A percentile compares a stretch with the other conserved stretches of the same genome.
These are phyloP conservation scores for Dermochelys coriacea DNA, from an alignment of 2,797 vertebrate genomes.

Conservation along the genomic window DNA sequence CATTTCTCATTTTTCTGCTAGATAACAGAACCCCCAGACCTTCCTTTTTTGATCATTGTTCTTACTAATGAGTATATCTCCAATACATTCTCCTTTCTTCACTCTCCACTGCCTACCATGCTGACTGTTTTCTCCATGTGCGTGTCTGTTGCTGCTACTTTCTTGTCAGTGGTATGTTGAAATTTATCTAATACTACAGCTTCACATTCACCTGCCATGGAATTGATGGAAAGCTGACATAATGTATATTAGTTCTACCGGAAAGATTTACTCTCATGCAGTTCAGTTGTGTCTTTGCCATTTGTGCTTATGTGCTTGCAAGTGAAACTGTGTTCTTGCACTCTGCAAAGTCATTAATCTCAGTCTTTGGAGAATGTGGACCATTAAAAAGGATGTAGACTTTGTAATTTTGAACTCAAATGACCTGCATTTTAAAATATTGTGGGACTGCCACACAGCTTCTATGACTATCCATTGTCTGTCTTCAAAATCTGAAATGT, in stretches of 20 bases:
- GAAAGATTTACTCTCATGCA: not conserved
- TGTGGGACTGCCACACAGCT: not conserved
- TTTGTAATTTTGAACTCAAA: not conserved
- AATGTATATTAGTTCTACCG: not conserved
- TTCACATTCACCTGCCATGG: not conserved
- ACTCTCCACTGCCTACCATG: not conserved
- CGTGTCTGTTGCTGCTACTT: not conserved
- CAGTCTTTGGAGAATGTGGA: not conserved
- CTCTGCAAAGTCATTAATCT: not conserved
- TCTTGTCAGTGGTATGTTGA: not conserved
- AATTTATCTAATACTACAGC: not conserved
- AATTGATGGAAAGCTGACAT: not conserved
- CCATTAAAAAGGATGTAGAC: not conserved
- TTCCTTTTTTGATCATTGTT: not conserved
- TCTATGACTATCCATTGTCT: not conserved
- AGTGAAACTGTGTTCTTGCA: not conserved
- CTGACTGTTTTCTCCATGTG: rapidly evolving
- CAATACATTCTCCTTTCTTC: not conserved
- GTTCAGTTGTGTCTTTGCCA: not conserved
- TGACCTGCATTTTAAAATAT: not conserved
- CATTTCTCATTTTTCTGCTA: not conserved
- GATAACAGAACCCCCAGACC: not conserved
- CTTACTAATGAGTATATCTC: not conserved
- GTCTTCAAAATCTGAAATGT: not conserved
- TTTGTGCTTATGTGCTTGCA: not conserved